These are phyloP conservation scores for Ammodramus savannarum DNA, from an alignment of 2,113 vertebrate species.

Conservation along the genomic window DNA sequence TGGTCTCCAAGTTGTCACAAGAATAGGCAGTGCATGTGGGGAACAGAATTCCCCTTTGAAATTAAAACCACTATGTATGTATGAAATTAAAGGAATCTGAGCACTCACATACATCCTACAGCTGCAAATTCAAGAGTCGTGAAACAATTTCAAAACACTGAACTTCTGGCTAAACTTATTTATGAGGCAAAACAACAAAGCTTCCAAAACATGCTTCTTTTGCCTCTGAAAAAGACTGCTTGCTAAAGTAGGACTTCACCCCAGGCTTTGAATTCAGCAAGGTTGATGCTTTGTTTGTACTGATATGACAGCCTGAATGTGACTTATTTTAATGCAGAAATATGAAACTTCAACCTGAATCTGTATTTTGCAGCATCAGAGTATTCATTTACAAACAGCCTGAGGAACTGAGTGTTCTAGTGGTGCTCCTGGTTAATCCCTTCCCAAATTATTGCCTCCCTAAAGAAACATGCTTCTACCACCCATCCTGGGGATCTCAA, in stretches of 20 bases:
- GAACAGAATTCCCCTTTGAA: not conserved
- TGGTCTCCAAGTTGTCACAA: not conserved
- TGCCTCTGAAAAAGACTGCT: not conserved
- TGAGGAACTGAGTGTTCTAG: not conserved
- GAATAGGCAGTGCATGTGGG: not conserved
- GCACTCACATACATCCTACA: not conserved
- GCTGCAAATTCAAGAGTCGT: not conserved
- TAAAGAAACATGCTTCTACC: not conserved
- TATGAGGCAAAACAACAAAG: not conserved
- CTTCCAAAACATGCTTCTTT: not conserved
- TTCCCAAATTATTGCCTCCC: not conserved
- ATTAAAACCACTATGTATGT: not conserved
- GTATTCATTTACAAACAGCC: not conserved
- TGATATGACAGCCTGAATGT: not conserved
- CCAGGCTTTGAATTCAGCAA: not conserved
- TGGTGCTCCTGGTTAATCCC: not conserved
- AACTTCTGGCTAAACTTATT: not conserved
- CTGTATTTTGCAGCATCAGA: not conserved
- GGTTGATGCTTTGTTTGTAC: not conserved
- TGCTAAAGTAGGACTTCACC: not conserved
- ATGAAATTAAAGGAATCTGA: not conserved
- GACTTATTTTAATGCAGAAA: not conserved
- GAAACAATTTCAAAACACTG: not conserved
- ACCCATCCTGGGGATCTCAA: not conserved
- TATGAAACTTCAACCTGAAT: not conserved